phyloP scores from a whole-genome alignment of 2,797 vertebrate species.

The Pitangus sulphuratus region DNA sequence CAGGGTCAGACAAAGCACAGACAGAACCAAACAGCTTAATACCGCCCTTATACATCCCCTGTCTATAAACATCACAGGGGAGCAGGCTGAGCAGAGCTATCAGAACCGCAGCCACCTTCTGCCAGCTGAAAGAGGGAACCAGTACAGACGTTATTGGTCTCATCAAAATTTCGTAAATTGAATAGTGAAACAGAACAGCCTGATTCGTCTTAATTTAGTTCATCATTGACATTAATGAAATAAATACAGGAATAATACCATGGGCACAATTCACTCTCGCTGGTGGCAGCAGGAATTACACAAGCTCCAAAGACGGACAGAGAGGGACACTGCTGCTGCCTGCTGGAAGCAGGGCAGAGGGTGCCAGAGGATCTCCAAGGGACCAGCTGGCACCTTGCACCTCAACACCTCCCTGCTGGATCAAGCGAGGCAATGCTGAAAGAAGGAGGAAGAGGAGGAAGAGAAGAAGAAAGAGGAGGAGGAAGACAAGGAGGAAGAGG shows the following conservation, averaged over 20 bases:
- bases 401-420: not conserved
- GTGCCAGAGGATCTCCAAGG: not conserved
- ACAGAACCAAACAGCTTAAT: not conserved
- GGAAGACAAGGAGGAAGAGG: too few species aligned
- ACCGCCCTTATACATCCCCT: not conserved
- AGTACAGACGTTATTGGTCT: slow-evolving; percentile 1
- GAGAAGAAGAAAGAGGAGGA: too few species aligned
- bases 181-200: not conserved
- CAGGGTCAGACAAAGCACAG: not conserved
- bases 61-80: not conserved
- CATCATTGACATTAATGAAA: slow-evolving; percentile 32
- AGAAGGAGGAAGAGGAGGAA: not conserved
- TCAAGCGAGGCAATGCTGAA: not conserved
- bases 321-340: not conserved
- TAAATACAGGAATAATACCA: not conserved
- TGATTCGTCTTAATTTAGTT: slow-evolving; percentile 33
- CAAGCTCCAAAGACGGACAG: rapidly evolving
- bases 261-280: not conserved
- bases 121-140: not conserved
- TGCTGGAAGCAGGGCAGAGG: not conserved
- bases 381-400: not conserved
- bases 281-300: not conserved
- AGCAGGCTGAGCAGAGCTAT: not conserved
- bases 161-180: slow-evolving; percentile 34
- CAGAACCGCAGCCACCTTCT: not conserved